Evolutionary conservation across 2,113 vertebrate genomes (phyloP).

Genomic region (Scatophagus argus): DNA sequence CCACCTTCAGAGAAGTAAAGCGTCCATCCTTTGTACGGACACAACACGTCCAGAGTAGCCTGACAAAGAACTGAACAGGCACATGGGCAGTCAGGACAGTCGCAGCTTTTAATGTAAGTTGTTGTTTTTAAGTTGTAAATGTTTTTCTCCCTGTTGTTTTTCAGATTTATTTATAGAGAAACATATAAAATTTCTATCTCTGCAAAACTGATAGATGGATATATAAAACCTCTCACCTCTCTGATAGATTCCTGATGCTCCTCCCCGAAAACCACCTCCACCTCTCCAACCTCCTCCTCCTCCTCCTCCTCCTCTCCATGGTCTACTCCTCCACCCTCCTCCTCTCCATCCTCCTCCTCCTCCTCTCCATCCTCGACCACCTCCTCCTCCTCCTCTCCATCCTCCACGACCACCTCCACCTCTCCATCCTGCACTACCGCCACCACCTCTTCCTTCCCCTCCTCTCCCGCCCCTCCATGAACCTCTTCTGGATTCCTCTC

Average conservation of each 20-base stretch:
- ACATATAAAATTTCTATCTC: not conserved
- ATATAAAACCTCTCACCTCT: constrained; percentile 51
- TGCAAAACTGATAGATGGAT: not conserved
- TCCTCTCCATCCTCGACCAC: constrained; percentile 22
- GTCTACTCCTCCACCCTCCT: constrained; percentile 24
- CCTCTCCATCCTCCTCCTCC: constrained; percentile 46
- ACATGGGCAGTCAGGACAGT: not conserved
- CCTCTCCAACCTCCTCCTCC: constrained; percentile 28
- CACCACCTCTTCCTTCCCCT: constrained; percentile 68
- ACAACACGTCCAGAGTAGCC: constrained; percentile 85
- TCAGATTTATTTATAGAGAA: not conserved
- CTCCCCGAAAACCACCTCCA: not conserved
- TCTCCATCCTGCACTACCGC: constrained; percentile 20
- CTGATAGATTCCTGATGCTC: constrained; percentile 48
- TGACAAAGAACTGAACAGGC: constrained; percentile 75
- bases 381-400: constrained; percentile 15
- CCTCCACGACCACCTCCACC: constrained; percentile 5
- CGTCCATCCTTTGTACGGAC: constrained; percentile 94
- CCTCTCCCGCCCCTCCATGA: constrained; percentile 73
- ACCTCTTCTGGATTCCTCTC: constrained; percentile 69
- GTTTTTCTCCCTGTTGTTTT: not conserved
- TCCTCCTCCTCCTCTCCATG: constrained; percentile 33
- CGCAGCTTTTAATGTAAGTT: not conserved
- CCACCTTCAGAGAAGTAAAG: constrained; percentile 97
- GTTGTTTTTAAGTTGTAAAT: not conserved